phyloP scores from a whole-genome alignment of 2,888 invertebrate genomes.

The Lasioglossum leucozonium region DNA sequence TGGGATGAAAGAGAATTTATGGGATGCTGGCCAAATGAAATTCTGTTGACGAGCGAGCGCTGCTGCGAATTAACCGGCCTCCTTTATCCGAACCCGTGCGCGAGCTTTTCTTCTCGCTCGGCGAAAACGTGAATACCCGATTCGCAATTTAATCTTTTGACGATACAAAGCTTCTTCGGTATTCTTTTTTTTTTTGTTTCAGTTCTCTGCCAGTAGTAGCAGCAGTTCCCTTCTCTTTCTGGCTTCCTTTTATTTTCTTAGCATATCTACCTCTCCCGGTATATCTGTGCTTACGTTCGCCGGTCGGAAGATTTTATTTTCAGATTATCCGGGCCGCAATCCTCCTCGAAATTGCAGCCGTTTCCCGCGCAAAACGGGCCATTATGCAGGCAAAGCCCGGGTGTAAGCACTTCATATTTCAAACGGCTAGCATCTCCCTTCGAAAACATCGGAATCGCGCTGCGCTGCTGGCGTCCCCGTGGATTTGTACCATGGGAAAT shows the following conservation, averaged over 20 bases:
- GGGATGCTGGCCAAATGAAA: conserved; percentile 41
- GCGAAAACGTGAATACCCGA: conserved; percentile 11
- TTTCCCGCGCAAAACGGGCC: conserved; percentile 70
- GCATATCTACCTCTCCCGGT: not conserved
- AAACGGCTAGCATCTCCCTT: conserved; percentile 59
- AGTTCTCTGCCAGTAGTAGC: too few relatives aligned
- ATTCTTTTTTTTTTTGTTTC: too few relatives aligned
- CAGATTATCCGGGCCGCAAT: conserved; percentile 69
- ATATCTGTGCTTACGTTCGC: not conserved
- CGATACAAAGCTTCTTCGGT: not conserved
- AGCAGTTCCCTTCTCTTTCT: not conserved
- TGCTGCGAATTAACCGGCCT: conserved; percentile 32
- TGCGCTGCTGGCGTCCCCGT: conserved; percentile 15
- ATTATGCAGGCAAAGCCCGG: conserved; percentile 68
- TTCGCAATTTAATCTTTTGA: conserved; percentile 38
- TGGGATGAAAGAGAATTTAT: conserved; percentile 40
- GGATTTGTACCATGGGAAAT: not conserved
- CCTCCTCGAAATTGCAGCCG: conserved; percentile 69
- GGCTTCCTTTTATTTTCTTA: too few relatives aligned
- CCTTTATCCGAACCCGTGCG: not conserved
- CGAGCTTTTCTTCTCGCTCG: not conserved
- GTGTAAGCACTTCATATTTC: conserved; percentile 73
- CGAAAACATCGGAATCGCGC: conserved; percentile 30
- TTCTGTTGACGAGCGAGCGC: conserved; percentile 40
- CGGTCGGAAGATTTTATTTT: conserved; percentile 67